phyloP scores from a whole-genome alignment of 2,113 vertebrate genomes.

The Anarhynchus alexandrinus region DNA sequence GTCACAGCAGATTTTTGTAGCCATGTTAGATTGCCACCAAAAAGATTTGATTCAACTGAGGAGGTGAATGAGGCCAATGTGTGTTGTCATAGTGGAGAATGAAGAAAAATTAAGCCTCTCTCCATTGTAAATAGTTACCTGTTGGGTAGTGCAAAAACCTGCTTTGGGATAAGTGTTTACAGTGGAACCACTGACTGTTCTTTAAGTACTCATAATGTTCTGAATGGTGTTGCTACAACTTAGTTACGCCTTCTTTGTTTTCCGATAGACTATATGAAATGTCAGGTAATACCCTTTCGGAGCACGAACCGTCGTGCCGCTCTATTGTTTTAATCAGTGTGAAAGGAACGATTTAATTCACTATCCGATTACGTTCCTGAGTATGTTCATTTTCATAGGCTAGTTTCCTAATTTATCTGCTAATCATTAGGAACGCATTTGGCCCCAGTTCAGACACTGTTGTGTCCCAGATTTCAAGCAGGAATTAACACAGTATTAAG shows the following conservation, averaged over 20 bases:
- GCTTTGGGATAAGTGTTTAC: neutral
- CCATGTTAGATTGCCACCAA: neutral
- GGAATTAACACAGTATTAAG: constrained; percentile 5
- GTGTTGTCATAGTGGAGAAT: neutral
- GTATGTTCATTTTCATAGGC: constrained; percentile 21
- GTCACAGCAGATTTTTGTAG: neutral
- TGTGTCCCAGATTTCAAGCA: neutral
- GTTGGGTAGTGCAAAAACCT: neutral
- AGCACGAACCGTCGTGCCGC: neutral
- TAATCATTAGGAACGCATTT: constrained; percentile 50
- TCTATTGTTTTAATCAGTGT: constrained; percentile 26
- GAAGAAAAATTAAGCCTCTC: neutral
- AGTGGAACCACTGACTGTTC: neutral
- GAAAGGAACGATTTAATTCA: constrained; percentile 44
- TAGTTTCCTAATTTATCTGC: constrained; percentile 52
- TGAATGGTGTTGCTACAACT: neutral
- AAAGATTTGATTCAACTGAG: neutral
- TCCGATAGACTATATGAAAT: neutral
- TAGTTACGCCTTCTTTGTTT: neutral
- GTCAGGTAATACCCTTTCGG: neutral
- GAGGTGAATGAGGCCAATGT: neutral
- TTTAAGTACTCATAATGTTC: neutral
- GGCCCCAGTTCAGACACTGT: constrained; percentile 21
- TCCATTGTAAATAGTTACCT: neutral
- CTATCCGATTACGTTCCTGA: constrained; percentile 19